Conservation (phyloP, 2,888 invertebrate species). For the Andrena chrysosceles region DNA sequence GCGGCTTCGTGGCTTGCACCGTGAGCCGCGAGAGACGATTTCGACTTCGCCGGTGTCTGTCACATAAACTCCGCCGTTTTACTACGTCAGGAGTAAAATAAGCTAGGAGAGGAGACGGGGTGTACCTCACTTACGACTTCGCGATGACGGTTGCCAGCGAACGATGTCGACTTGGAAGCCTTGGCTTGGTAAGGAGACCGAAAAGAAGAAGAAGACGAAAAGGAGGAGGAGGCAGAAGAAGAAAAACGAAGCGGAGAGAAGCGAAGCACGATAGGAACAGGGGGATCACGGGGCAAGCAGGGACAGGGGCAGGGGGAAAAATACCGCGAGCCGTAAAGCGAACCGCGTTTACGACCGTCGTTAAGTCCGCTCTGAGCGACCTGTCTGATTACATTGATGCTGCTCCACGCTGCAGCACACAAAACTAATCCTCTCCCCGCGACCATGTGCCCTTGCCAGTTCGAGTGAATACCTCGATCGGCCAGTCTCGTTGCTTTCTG, state of each 20-base stretch:
- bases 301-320: slow-evolving; percentile 43
- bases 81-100: slow-evolving; percentile 71
- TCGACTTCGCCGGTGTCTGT: slow-evolving; percentile 68
- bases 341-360: slow-evolving; percentile 81
- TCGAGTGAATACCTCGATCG: slow-evolving; percentile 1
- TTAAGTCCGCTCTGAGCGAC: slow-evolving; percentile 79
- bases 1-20: slow-evolving; percentile 14
- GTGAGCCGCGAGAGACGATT: slow-evolving; percentile 44
- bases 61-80: slow-evolving; percentile 78
- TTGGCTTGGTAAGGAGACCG: too few relatives aligned
- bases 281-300: slow-evolving; percentile 2
- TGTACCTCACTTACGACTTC: slow-evolving; percentile 55
- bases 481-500: neutral
- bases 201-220: slow-evolving; percentile 29
- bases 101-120: slow-evolving; percentile 53
- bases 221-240: slow-evolving; percentile 41
- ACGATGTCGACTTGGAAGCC: slow-evolving; percentile 35
- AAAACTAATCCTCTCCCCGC: slow-evolving; percentile 38
- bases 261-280: slow-evolving; percentile 37
- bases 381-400: slow-evolving; percentile 82
- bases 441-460: slow-evolving; percentile 26
- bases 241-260: slow-evolving; percentile 33
- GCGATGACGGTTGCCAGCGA: slow-evolving; percentile 42
- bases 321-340: slow-evolving; percentile 76
- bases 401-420: slow-evolving; percentile 70